Base-by-base conservation (phyloP, 2,888 invertebrate species). In the Parthenolecanium corni region DNA sequence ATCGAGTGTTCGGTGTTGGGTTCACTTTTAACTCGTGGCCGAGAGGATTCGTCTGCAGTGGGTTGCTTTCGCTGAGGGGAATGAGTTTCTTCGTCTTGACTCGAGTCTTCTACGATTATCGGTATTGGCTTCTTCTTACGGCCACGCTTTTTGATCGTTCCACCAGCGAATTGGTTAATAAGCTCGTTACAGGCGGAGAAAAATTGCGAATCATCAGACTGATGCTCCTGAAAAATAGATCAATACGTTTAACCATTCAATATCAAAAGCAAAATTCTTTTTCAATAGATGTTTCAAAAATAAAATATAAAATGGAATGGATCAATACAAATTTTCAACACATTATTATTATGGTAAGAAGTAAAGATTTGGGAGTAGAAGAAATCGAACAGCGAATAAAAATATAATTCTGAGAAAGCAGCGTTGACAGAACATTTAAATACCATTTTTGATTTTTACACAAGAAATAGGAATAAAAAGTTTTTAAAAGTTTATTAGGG, bases 171-270 rank as follows among this genome's bases (percentile, higher is more conserved):
- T 25, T 67, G 65, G 5, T 65, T 61, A n/a, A 67, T 61, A 51
- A 67, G 66, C 61, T 68, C 66, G 52, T 68, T 67, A 46, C 67
- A 68, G 1, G 66, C 62, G n/a, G 65, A 66, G 46, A 65, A 54
- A 65, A 65, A 66, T 71, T 70, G 65, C 36, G 52, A 58, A 46
- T 62, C 64, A 46, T 66, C 66, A 31, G 23, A 4, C n/a, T n/a
- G n/a, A 3, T 25, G 11, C n/a, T 49, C 58, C 58, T 58, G 38
- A 1, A 57, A 54, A 42, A 44, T 3, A 2, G 1, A 40, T n/a
- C 2, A 40, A n/a, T 40, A 40, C 14, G 16, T 40, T 40, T 12
- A 40, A n/a, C 14, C 1, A 2, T n/a, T n/a, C n/a, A n/a, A n/a
- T n/a, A n/a, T n/a, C n/a, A n/a, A n/a, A n/a, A n/a, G n/a, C n/a